Conservation (phyloP, 2,113 vertebrate genomes). For the Onychorhynchus coronatus region DNA sequence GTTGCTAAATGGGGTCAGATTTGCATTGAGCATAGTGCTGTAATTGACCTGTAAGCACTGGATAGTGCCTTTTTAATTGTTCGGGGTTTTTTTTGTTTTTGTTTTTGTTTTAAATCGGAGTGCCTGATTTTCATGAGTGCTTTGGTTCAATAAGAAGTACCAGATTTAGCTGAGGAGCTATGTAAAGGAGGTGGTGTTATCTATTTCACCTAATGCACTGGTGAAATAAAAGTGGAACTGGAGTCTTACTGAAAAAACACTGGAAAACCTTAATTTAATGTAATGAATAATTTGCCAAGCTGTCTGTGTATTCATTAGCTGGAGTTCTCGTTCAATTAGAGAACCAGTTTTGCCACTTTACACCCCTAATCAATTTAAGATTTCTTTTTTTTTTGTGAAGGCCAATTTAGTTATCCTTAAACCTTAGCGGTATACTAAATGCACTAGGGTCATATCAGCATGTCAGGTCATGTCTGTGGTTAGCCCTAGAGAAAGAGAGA, state of each 20-base stretch:
- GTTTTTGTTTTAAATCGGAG: neutral
- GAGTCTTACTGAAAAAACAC: neutral
- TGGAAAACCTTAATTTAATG: neutral
- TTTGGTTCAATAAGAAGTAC: neutral
- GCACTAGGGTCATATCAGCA: accelerated
- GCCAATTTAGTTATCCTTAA: neutral
- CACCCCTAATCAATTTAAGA: neutral
- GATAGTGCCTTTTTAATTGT: neutral
- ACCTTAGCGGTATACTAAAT: neutral
- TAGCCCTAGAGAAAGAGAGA: neutral
- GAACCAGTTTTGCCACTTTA: neutral
- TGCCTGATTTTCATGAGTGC: neutral
- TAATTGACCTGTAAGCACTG: neutral
- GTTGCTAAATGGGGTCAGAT: neutral
- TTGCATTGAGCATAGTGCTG: neutral
- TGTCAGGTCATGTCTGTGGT: accelerated
- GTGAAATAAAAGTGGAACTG: too few relatives aligned
- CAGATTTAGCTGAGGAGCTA: neutral
- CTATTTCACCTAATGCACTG: neutral
- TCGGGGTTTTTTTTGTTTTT: neutral
- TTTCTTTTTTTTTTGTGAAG: neutral
- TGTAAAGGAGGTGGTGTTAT: neutral
- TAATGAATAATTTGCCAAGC: neutral
- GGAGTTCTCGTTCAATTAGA: neutral
- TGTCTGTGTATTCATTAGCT: neutral